Evolutionary conservation across 2,888 invertebrate species (phyloP).

Genomic region (Callyntrura sp.): DNA sequence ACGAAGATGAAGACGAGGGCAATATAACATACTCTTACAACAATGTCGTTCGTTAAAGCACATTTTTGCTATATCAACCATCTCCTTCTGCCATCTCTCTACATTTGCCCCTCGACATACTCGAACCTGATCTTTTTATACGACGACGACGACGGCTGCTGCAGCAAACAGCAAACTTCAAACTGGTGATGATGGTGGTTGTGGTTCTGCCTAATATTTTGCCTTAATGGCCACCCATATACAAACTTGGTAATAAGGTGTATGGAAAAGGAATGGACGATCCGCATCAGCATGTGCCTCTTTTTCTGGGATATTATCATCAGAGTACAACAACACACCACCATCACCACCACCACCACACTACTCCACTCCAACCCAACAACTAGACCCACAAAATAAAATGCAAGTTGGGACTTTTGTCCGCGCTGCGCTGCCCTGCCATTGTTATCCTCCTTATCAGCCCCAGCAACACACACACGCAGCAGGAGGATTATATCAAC

Average conservation of each 20-base stretch:
- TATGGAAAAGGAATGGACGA: conserved; percentile 34
- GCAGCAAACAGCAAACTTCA: background rate
- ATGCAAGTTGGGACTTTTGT: background rate
- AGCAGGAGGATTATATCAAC: background rate
- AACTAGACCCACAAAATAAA: background rate
- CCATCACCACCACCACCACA: conserved; percentile 32
- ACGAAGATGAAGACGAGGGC: background rate
- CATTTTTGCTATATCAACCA: background rate
- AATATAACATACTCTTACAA: background rate
- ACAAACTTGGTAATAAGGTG: conserved; percentile 72
- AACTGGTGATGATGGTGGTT: background rate
- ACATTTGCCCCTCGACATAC: conserved; percentile 26
- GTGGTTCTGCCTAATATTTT: conserved; percentile 22
- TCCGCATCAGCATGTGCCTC: conserved; percentile 10
- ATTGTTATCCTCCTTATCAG: background rate
- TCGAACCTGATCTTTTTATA: conserved; percentile 45
- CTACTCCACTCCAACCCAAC: background rate
- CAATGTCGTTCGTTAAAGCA: conserved; percentile 17
- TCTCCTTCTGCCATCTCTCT: background rate
- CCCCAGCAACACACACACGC: background rate
- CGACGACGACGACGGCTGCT: background rate
- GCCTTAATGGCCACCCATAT: conserved; percentile 77
- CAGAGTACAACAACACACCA: background rate
- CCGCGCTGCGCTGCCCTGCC: background rate
- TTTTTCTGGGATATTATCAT: background rate